Evolutionary conservation across 2,113 vertebrate species (phyloP), one percentile per base, ranked within the genome.

Genomic region (Polypterus senegalus): DNA sequence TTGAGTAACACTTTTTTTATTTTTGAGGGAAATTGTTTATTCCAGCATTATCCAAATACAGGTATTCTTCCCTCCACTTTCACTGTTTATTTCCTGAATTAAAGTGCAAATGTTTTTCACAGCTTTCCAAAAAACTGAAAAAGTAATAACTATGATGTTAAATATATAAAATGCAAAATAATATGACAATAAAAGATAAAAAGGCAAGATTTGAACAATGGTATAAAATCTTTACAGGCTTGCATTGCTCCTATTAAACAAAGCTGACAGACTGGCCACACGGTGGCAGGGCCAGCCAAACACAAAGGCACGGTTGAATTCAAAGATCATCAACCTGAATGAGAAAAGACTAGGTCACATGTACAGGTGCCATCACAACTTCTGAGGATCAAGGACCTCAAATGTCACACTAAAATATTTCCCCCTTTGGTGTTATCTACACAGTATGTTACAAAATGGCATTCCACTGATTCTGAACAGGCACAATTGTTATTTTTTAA

Each of bases 71-170:
- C 77, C 79, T 69, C 67, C 68, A 76, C 71, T 79, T 70, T 73
- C 71, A 73, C 80, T 77, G 63, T 79, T 82, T 73, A 81, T 61
- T 65, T 80, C 75, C 74, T 79, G 67, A 75, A 79, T 76, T 87
- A 88, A 88, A 88, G 86, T 88, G 86, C 85, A 44, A 85, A 82
- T 81, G 66, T 69, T 76, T 81, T 86, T 88, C 86, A 88, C 86
- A 88, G 86, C 83, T 86, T 85, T 77, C 80, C 78, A 83, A 81
- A 74, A 79, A 70, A 74, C 70, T 71, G 76, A 71, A 66, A 54
- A 63, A 11, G 11, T 7, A 11, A 5, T 9, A 58, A 58, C 11
- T 2, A 58, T 9, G 10, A 49, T 5, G 56, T 11, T 55, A 63
- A 63, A 69, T 69, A 62, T 65, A 65, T 59, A 62, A 62, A 8